Percentiles rank a stretch among this genome's conserved stretches.
Conservation (phyloP, 2,888 invertebrate species). For the Hemistola chrysoprasaria region DNA sequence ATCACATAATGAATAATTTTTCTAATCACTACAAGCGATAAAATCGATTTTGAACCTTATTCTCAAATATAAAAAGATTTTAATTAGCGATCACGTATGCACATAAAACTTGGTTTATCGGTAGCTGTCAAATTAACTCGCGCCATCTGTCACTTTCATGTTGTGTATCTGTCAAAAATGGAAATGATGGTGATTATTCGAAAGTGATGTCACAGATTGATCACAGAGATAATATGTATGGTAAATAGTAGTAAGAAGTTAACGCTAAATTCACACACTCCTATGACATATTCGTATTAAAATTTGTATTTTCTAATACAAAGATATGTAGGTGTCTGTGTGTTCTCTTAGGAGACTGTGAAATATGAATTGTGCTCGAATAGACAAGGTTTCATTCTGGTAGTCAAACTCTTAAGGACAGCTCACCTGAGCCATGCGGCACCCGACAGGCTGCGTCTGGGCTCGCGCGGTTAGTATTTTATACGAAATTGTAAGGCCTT, state of each 20-base stretch:
- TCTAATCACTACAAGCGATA: background rate
- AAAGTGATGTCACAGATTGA: slow-evolving; percentile 8
- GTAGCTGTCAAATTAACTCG: slow-evolving; percentile 25
- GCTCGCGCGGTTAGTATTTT: too few relatives aligned
- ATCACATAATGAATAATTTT: slow-evolving; percentile 15
- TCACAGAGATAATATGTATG: too few relatives aligned
- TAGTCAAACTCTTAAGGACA: too few relatives aligned
- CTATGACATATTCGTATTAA: too few relatives aligned
- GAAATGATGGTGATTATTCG: slow-evolving; percentile 24
- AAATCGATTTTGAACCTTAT: slow-evolving; percentile 7
- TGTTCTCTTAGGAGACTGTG: too few relatives aligned
- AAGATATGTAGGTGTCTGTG: too few relatives aligned
- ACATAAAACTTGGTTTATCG: slow-evolving; percentile 3
- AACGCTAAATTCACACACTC: background rate
- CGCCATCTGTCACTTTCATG: slow-evolving; percentile 27
- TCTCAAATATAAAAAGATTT: background rate
- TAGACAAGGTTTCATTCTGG: too few relatives aligned
- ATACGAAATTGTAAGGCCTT: too few relatives aligned
- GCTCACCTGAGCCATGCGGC: too few relatives aligned
- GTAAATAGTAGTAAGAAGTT: background rate
- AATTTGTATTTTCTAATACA: too few relatives aligned
- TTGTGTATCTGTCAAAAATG: slow-evolving; percentile 30
- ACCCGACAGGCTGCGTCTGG: too few relatives aligned
- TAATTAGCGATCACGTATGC: background rate
- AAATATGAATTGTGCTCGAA: too few relatives aligned